Conservation (phyloP, 2,888 invertebrate genomes). For the Synergus umbraculus region DNA sequence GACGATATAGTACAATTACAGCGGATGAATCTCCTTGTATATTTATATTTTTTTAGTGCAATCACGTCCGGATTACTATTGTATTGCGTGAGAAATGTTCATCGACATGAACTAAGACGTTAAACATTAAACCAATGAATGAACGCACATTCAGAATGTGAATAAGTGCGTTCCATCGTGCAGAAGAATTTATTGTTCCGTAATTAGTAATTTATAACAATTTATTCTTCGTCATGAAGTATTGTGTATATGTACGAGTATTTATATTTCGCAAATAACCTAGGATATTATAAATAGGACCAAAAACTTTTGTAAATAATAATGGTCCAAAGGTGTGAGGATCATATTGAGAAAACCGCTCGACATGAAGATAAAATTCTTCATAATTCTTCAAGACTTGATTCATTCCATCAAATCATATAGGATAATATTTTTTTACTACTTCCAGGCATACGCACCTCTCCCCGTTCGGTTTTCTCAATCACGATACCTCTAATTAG, state of each 20-base stretch:
- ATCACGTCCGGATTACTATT: constrained; percentile 16
- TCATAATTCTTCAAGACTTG: constrained; percentile 21
- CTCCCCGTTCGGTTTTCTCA: constrained; percentile 18
- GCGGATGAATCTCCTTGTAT: constrained; percentile 28
- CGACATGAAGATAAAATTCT: neutral
- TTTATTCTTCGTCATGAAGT: constrained; percentile 15
- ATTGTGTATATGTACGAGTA: constrained; percentile 29
- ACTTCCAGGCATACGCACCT: neutral
- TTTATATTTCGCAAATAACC: constrained; percentile 27
- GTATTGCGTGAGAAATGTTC: constrained; percentile 2
- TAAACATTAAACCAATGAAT: constrained; percentile 26
- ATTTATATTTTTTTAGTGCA: constrained; percentile 40
- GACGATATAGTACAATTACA: constrained; percentile 14
- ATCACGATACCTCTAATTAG: constrained; percentile 1
- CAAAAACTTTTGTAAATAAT: constrained; percentile 18
- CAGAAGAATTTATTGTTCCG: neutral
- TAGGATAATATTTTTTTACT: constrained; percentile 1
- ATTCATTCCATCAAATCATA: constrained; percentile 5
- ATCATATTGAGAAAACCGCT: constrained; percentile 13
- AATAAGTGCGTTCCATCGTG: neutral
- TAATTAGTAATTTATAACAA: neutral
- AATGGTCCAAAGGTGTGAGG: neutral
- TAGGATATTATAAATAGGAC: constrained; percentile 14
- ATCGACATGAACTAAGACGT: neutral
- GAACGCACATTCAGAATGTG: neutral